Conservation (phyloP, 1,140 invertebrate genomes). For the Nasonia vitripennis region DNA sequence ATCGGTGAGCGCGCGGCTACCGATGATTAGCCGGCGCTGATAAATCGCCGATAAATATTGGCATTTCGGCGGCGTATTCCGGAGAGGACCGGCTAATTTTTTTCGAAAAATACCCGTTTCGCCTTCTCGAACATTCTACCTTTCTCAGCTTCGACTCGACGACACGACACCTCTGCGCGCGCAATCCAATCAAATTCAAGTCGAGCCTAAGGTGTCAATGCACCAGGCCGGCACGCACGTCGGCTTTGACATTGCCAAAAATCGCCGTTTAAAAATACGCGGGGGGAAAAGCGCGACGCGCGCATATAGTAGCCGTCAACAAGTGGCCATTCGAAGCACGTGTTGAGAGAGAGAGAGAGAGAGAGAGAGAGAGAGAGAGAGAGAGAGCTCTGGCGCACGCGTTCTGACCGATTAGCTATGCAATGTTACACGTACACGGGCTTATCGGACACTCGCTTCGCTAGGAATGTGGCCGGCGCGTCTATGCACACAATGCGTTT, state of each 20-base stretch:
- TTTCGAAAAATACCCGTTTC: no score
- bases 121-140: no score
- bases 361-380: no score
- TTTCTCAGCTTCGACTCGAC: not conserved
- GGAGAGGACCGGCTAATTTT: no score
- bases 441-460: not conserved
- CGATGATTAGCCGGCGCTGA: not conserved
- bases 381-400: not conserved
- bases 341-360: not conserved
- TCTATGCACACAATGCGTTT: not conserved
- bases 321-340: slow-evolving; percentile 43
- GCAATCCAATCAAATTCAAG: not conserved
- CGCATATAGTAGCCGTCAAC: slow-evolving; percentile 9
- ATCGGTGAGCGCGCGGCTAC: not conserved
- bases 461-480: not conserved
- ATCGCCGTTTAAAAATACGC: slow-evolving; percentile 43
- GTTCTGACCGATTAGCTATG: slow-evolving; percentile 1
- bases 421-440: not conserved
- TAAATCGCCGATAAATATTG: not conserved
- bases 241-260: slow-evolving; percentile 50
- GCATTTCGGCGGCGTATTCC: not conserved
- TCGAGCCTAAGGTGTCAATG: slow-evolving; percentile 10
- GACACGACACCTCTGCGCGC: not conserved
- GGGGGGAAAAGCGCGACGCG: not conserved
- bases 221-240: slow-evolving; percentile 13